A percentile compares a stretch with the other conserved stretches of the same genome.
Evolutionary conservation across 1,140 invertebrate genomes (phyloP).

Genomic region (Vanessa tameamea): DNA sequence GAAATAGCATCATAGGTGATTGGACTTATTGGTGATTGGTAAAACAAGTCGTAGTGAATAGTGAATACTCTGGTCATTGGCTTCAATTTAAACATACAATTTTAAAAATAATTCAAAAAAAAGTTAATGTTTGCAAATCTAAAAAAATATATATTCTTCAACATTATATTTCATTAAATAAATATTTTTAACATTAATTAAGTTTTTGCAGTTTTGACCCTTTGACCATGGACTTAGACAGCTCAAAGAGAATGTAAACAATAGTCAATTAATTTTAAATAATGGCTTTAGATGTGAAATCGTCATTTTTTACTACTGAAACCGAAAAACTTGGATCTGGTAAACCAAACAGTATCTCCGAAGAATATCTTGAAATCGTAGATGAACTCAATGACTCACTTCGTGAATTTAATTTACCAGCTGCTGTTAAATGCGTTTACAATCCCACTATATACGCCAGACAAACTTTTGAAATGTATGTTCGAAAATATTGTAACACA

Average conservation of each 20-base stretch:
- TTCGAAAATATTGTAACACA: constrained; percentile 78
- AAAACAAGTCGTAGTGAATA: too few species aligned
- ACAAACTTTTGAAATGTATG: constrained; percentile 83
- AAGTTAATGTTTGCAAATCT: too few species aligned
- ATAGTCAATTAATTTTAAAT: not conserved
- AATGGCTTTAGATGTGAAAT: constrained; percentile 50
- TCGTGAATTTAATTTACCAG: constrained; percentile 47
- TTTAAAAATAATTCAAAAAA: too few species aligned
- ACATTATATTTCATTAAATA: too few species aligned
- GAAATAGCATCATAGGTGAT: too few species aligned
- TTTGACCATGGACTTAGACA: too few species aligned
- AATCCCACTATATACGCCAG: constrained; percentile 90
- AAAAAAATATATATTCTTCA: too few species aligned
- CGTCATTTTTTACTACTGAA: constrained; percentile 48
- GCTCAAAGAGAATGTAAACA: not conserved
- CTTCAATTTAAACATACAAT: too few species aligned
- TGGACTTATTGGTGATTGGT: too few species aligned
- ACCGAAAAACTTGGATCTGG: not conserved
- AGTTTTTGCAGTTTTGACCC: too few species aligned
- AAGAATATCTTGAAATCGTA: constrained; percentile 51
- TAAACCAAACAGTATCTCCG: constrained; percentile 36
- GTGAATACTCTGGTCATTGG: too few species aligned
- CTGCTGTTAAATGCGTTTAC: constrained; percentile 82
- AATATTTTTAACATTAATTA: too few species aligned
- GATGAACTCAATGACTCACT: constrained; percentile 57